Evolutionary conservation across 2,113 vertebrate genomes (phyloP), one percentile per base, ranked within the genome.

Genomic region (Pungitius pungitius): DNA sequence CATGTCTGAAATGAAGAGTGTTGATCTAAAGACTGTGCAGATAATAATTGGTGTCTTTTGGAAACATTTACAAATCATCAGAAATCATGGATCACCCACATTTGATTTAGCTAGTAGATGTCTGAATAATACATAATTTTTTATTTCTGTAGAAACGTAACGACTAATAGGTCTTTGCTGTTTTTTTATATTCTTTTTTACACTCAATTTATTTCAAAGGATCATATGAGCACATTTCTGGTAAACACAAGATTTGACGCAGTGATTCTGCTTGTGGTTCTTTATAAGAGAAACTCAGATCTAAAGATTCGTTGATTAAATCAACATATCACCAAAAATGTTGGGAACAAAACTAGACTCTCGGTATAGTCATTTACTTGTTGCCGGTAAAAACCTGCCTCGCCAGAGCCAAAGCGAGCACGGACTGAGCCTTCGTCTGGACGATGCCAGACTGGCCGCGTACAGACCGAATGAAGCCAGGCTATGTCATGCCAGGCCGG

Each of bases 401-500:
- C 0, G 2, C 15, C 1, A 2, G 14, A 39, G 59, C 65, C 55
- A 77, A 73, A 79, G 39, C 10, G 2, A 68, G 61, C 71, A 57
- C 55, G 78, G 77, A 49, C 30, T 71, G 78, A 65, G 54, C 33
- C 12, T 27, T 6, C n/a, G 52, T 54, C 62, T 60, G 71, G 42
- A 52, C 42, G 26, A 73, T 22, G 52, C 67, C 85, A 83, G 56
- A 52, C 58, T 70, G 45, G 61, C 75, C 42, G 27, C 54, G 56
- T 65, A 76, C 69, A n/a, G 30, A 64, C 45, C 42, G 30, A 55
- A 47, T 27, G 65, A 51, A 72, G 81, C 73, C 81, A 67, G 63
- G 67, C 45, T 66, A 0, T n/a, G 67, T 49, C 65, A 52, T 14
- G 77, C 81, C 78, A 74, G 78, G 73, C 56, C 56, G 69, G 71